phyloP scores from a whole-genome alignment of 2,113 vertebrate species.

The Toxostoma redivivum region DNA sequence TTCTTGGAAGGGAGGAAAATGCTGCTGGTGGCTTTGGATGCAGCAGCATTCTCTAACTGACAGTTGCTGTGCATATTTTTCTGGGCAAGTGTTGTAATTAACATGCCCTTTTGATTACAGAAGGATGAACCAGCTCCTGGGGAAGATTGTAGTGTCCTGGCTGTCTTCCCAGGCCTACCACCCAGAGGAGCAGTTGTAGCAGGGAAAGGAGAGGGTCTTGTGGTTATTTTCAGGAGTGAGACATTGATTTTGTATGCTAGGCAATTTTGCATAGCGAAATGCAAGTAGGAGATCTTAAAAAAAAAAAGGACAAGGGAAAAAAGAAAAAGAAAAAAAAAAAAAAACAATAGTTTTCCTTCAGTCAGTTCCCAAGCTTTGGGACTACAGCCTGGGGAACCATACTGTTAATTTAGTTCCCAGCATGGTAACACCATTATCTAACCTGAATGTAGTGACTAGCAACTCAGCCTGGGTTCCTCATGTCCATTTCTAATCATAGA shows the following conservation, averaged over 20 bases:
- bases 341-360: not conserved
- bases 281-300: not conserved
- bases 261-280: not conserved
- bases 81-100: constrained; percentile 34
- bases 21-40: not conserved
- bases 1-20: constrained; percentile 28
- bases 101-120: not conserved
- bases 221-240: not conserved
- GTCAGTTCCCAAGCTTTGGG: not conserved
- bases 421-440: not conserved
- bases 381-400: not conserved
- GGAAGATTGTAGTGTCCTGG: not conserved
- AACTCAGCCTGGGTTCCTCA: not conserved
- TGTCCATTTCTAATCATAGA: not conserved
- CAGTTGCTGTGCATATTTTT: constrained; percentile 19
- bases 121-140: not conserved
- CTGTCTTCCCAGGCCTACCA: constrained; percentile 27
- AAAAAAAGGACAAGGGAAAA: accelerated
- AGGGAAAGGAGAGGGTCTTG: not conserved
- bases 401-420: not conserved
- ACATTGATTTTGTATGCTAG: not conserved
- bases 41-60: not conserved
- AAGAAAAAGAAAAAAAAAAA: accelerated
- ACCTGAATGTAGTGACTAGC: not conserved
- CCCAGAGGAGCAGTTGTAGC: constrained; percentile 17